Base-by-base conservation (phyloP, 35 echinoderm and acorn worm genomes). In the Ptychodera flava region DNA sequence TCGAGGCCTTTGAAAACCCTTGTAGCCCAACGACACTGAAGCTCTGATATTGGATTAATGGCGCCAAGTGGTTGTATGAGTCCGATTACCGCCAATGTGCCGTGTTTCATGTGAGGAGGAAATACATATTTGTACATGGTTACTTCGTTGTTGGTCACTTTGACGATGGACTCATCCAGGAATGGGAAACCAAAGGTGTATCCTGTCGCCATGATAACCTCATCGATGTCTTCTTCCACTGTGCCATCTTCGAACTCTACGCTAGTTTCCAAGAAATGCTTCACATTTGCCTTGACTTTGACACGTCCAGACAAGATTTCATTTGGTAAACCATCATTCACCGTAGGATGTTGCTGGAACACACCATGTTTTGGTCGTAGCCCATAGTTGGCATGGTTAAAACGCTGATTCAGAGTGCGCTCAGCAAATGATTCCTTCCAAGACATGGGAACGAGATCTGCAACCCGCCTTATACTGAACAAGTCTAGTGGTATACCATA, bases 221-320 rank as follows among this genome's bases (percentile, higher is more conserved):
- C 89, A 81, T 97, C 95, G 32, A 97, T 88, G 22, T 90, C 52
- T 30, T 97, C 92, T 64, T 97, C 95, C 15, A 34, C 12, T 16
- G 95, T 89, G 16, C 95, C 95, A 78, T 97, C 95, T 79, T 86
- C 95, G 91, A 97, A 97, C 38, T 89, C 92, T 12, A 97, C 85
- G 0, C 92, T 88, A 30, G 38, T 91, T 32, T 83, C 53, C 1
- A 80, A 91, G 84, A 97, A 94, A 15, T 78, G 84, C 52, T 87
- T 90, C 15, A 97, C 77, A 80, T 93, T 89, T 16, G 88, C 78
- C 53, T 93, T 97, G 33, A 93, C 31, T 16, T 84, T 91, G 22
- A 97, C 79, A 1, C 34, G 16, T 1, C 94, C 94, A 76, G 85
- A 92, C 1, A 87, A 15, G 33, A 97, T 92, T 27, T 88, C 78